These are phyloP conservation scores for Pluvianellus socialis DNA, from an alignment of 2,113 vertebrate species.

Conservation along the genomic window DNA sequence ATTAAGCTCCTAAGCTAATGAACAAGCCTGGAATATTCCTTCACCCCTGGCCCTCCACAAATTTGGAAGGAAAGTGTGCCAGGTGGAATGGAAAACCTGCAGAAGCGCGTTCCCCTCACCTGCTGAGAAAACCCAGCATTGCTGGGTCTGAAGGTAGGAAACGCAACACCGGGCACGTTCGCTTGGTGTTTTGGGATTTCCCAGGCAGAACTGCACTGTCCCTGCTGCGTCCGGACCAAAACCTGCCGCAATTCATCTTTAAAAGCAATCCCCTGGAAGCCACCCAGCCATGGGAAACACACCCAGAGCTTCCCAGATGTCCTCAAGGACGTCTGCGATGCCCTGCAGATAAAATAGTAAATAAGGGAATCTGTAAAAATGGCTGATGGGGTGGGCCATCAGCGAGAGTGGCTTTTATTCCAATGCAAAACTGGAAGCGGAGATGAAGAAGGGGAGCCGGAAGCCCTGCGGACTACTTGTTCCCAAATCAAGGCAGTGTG, in stretches of 20 bases:
- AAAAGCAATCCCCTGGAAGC: neutral
- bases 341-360: neutral
- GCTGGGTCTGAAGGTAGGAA: neutral
- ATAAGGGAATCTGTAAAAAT: neutral
- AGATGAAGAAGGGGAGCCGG: neutral
- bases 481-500: neutral
- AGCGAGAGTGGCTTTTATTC: neutral
- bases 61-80: neutral
- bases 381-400: neutral
- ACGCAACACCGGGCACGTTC: accelerated
- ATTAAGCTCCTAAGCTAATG: neutral
- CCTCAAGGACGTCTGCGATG: neutral
- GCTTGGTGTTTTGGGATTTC: neutral
- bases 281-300: neutral
- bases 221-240: neutral
- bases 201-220: neutral
- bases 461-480: neutral
- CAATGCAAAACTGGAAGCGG: neutral
- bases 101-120: accelerated
- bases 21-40: neutral
- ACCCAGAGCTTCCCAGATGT: neutral
- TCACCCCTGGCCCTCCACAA: accelerated
- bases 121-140: neutral
- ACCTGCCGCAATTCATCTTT: neutral
- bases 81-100: neutral